Conservation (phyloP, 2,797 vertebrate genomes). For the Propithecus perrieri region DNA sequence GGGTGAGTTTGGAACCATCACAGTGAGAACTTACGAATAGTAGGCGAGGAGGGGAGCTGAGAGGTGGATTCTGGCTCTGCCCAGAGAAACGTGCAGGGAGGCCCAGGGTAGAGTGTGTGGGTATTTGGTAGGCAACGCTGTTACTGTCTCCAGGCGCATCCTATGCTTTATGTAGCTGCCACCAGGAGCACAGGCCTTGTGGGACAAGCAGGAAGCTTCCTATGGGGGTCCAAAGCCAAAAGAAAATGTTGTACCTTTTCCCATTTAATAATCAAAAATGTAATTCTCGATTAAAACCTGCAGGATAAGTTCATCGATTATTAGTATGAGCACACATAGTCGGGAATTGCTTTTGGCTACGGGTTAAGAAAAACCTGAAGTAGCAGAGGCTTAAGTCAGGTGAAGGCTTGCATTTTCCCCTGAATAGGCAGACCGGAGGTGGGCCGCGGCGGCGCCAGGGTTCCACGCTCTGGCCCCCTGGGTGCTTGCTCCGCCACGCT, state of each 20-base stretch:
- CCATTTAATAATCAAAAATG: conserved; percentile 3
- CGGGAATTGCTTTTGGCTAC: neutral
- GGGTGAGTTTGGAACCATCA: neutral
- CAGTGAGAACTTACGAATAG: neutral
- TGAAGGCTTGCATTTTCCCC: neutral
- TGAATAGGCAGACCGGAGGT: neutral
- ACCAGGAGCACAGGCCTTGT: neutral
- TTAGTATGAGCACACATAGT: neutral
- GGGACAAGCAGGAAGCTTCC: neutral
- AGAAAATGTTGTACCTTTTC: neutral
- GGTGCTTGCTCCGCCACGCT: neutral
- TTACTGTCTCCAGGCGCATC: neutral
- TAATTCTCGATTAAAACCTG: neutral
- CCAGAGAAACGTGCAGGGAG: neutral
- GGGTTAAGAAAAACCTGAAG: neutral
- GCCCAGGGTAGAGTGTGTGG: neutral
- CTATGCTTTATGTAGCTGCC: neutral
- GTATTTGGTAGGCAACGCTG: neutral
- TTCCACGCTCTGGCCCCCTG: neutral
- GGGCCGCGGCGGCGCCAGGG: neutral
- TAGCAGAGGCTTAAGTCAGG: neutral
- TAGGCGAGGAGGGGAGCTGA: neutral
- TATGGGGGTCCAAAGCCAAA: neutral
- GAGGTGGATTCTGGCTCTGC: neutral
- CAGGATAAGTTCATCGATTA: neutral